These are phyloP conservation scores for Lerista edwardsae DNA, from an alignment of 2,797 vertebrate species.

Conservation along the genomic window DNA sequence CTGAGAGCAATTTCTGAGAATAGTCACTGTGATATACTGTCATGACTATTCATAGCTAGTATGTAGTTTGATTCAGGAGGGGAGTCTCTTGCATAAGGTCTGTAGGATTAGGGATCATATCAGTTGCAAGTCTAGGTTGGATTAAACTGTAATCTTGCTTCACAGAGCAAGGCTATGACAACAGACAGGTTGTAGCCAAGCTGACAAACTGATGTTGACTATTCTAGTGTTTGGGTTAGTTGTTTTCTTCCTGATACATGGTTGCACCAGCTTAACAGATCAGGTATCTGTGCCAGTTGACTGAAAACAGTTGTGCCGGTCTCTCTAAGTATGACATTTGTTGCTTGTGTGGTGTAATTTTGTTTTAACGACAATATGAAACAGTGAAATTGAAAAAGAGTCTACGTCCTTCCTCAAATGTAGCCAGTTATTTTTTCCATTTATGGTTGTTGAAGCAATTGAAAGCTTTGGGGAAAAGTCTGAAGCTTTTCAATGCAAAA, in stretches of 20 bases:
- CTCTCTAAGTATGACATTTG: background rate
- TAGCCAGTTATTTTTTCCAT: constrained; percentile 46
- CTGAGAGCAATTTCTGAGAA: background rate
- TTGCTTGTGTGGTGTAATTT: constrained; percentile 55
- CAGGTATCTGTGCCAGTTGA: constrained; percentile 22
- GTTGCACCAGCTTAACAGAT: constrained; percentile 40
- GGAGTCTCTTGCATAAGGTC: constrained; percentile 29
- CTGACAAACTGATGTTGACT: background rate
- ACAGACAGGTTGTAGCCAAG: background rate
- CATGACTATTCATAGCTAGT: constrained; percentile 59
- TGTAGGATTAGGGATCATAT: constrained; percentile 13
- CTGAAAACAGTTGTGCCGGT: background rate
- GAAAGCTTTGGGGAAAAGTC: constrained; percentile 17
- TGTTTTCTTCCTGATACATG: constrained; percentile 49
- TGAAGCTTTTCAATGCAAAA: constrained; percentile 17
- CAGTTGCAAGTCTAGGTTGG: constrained; percentile 22
- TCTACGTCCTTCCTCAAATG: constrained; percentile 36
- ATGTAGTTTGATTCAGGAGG: constrained; percentile 39
- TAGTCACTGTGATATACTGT: constrained; percentile 53
- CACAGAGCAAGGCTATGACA: constrained; percentile 31
- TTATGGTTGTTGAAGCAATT: constrained; percentile 37
- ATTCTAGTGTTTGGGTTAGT: constrained; percentile 6
- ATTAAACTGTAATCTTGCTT: constrained; percentile 42
- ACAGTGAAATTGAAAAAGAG: constrained; percentile 65
- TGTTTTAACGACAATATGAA: constrained; percentile 57